Base-by-base conservation (phyloP, 2,797 vertebrate genomes). In the Pyrocephalus nanus region DNA sequence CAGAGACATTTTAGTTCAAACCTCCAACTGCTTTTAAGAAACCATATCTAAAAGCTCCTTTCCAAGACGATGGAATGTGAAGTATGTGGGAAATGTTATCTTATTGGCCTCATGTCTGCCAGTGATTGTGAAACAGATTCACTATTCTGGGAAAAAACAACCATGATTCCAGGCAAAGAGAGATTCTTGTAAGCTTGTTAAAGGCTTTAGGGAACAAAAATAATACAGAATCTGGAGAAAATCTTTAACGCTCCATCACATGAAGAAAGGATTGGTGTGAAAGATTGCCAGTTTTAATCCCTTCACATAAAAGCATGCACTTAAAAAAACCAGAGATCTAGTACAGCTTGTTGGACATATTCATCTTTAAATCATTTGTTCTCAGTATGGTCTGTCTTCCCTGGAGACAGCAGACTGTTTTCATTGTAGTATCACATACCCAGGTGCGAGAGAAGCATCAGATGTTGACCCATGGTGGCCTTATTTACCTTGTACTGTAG, bases 11-110 rank as follows among this genome's bases (percentile, higher is more conserved):
- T 96, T 54, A 94, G 87, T 74, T 84, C 77, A 94, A 95, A 55
- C 27, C 12, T 84, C 48, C 70, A 88, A 90, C 55, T 82, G 79
- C 57, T 93, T 90, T 95, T 96, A 93, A 95, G 85, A 92, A 67
- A 66, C 40, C 25, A 30, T 95, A 72, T 91, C 74, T 91, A 85
- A 95, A 94, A 95, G 47, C 84, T 94, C 83, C n/a, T 53, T 85
- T 92, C 80, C 90, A 95, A 95, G 94, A 93, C 9, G 0, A 34
- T 92, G 93, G 94, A 97, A 96, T 96, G 88, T 38, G 9, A 95
- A 95, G 78, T 50, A 96, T 95, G 93, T 94, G 81, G 90, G 88
- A 96, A 96, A 94, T 96, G 88, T 95, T 97, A 96, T 96, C 82
- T 96, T 96, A 96, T 10, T 93, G 81, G 94, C 81, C 66, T 88